phyloP scores from a whole-genome alignment of 2,797 vertebrate species.

The Lateolabrax maculatus region DNA sequence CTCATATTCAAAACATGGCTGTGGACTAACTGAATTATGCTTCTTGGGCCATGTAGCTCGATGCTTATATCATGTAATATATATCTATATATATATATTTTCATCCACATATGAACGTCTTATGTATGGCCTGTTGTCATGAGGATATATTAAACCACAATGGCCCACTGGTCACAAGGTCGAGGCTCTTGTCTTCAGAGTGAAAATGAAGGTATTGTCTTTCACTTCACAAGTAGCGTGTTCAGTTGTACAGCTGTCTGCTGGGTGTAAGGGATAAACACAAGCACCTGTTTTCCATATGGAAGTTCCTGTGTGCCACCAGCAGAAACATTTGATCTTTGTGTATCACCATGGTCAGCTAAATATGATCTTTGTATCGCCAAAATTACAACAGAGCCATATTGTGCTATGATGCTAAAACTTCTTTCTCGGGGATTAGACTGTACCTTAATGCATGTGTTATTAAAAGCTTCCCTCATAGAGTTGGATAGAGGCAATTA shows the following conservation, averaged over 20 bases:
- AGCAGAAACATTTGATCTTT: constrained; percentile 45
- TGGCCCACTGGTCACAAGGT: constrained; percentile 53
- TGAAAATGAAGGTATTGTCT: constrained; percentile 78
- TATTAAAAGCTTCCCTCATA: constrained; percentile 35
- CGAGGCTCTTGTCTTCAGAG: constrained; percentile 60
- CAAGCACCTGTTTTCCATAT: constrained; percentile 70
- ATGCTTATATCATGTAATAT: constrained; percentile 3
- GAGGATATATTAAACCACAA: neutral
- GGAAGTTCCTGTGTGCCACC: constrained; percentile 20
- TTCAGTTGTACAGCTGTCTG: constrained; percentile 69
- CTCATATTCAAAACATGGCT: constrained; percentile 51
- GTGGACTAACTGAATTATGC: constrained; percentile 32
- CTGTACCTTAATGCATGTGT: neutral
- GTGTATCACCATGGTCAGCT: constrained; percentile 1
- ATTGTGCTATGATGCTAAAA: neutral
- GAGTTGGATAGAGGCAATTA: constrained; percentile 43
- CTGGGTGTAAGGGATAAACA: constrained; percentile 52
- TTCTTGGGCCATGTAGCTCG: neutral
- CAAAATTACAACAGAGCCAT: constrained; percentile 2
- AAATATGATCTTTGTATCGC: constrained; percentile 16
- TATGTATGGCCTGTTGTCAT: neutral
- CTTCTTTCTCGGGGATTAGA: constrained; percentile 11
- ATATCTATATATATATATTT: too few relatives aligned
- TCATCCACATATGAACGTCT: neutral
- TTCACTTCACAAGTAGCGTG: constrained; percentile 65